Conservation (phyloP, 1,140 invertebrate genomes). For the Drosophila saltans region DNA sequence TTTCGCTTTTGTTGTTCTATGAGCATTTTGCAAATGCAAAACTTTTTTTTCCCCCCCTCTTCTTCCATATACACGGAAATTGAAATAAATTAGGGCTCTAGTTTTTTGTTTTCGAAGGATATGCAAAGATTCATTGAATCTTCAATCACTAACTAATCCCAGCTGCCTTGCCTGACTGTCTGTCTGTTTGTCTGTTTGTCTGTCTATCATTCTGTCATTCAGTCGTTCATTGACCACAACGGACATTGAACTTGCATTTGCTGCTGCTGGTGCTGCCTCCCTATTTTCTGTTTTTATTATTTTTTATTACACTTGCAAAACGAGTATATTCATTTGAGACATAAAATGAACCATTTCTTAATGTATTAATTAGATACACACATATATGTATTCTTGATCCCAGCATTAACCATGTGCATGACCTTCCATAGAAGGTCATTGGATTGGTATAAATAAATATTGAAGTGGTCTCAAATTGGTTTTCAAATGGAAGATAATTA, state of each 20-base stretch:
- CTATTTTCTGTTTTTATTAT: no score
- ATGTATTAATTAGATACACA: no score
- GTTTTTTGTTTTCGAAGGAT: constrained; percentile 5
- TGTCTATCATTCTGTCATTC: no score
- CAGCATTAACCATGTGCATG: no score
- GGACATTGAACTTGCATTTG: constrained; percentile 58
- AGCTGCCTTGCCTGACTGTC: constrained; percentile 8
- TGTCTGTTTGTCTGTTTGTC: no score
- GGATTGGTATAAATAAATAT: no score
- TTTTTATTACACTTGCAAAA: not conserved
- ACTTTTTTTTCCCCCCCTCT: constrained; percentile 21
- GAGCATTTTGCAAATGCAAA: constrained; percentile 44
- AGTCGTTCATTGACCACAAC: constrained; percentile 31
- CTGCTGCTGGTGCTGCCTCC: no score
- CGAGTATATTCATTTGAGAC: not conserved
- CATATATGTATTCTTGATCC: no score
- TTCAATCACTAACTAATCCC: constrained; percentile 17
- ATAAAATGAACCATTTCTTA: not conserved
- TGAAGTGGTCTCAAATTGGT: no score
- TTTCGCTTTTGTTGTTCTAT: constrained; percentile 1
- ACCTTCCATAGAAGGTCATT: no score
- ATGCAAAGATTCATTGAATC: not conserved
- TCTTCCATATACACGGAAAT: constrained; percentile 38
- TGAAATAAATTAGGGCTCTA: constrained; percentile 57
- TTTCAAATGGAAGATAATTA: no score